phyloP scores from a whole-genome alignment of 2,888 invertebrate genomes.

The Desoria tigrina region DNA sequence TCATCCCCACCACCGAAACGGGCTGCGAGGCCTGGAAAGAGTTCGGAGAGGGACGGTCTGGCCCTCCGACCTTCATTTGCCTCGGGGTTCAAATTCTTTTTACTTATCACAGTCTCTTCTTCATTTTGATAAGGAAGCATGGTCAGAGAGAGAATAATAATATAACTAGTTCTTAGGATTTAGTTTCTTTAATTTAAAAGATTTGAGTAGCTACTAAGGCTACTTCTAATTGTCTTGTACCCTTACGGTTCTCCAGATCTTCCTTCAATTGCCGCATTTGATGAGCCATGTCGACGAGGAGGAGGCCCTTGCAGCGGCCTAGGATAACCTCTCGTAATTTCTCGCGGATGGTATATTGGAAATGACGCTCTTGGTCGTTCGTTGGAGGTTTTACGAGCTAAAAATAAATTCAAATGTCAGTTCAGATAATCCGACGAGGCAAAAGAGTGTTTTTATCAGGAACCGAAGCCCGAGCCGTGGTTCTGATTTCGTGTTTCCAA shows the following conservation, averaged over 20 bases:
- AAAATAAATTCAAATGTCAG: constrained; percentile 40
- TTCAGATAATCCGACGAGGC: background rate
- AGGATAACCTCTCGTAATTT: constrained; percentile 79
- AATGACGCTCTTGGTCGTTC: constrained; percentile 80
- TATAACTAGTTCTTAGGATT: background rate
- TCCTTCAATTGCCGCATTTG: constrained; percentile 85
- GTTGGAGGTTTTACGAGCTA: constrained; percentile 77
- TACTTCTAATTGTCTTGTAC: constrained; percentile 27
- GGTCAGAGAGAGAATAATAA: too few species aligned
- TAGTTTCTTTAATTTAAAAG: background rate
- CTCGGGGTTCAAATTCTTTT: constrained; percentile 50
- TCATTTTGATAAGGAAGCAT: too few species aligned
- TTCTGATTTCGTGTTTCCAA: too few species aligned
- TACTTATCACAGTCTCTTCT: constrained; percentile 48
- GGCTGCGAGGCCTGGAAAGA: constrained; percentile 53
- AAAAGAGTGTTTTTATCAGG: too few species aligned
- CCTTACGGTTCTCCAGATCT: constrained; percentile 69
- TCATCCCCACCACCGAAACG: constrained; percentile 51
- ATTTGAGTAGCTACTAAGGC: background rate
- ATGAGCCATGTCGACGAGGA: constrained; percentile 80
- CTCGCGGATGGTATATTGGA: constrained; percentile 82
- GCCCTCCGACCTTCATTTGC: constrained; percentile 49
- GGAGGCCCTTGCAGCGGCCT: constrained; percentile 80
- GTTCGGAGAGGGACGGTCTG: constrained; percentile 53
- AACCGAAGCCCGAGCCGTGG: too few species aligned